Base-by-base conservation (phyloP, 2,888 invertebrate genomes). In the Xanthostigma xanthostigma region DNA sequence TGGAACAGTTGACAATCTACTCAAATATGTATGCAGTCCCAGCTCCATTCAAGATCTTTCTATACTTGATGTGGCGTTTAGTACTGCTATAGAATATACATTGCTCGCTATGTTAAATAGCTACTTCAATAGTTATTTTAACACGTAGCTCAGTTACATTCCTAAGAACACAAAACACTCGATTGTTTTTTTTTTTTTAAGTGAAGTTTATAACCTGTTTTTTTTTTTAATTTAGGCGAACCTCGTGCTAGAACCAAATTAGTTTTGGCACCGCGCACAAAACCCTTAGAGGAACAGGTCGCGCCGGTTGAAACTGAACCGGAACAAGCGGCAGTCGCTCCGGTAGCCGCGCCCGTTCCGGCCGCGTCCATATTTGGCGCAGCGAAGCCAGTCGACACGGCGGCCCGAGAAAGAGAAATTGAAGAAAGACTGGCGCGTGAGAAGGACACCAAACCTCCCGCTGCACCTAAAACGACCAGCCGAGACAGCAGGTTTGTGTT, bases 371-470 rank as follows among this genome's bases (percentile, higher is more conserved):
- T 95, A 56, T 95, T 95, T 64, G 95, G 95, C n/a, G 84, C 79
- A 35, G 95, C 95, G 13, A 91, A 87, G 64, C 95, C 95, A 0
- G 95, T 96, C 0, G 93, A 95, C 64, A 96, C 95, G 2, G 81
- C 89, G 46, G 84, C 89, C 42, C 78, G 85, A 57, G 93, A 94
- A 61, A 74, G 88, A 47, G 88, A 92, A 70, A 94, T 95, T 54
- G 95, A 95, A 63, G 88, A 90, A 62, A 80, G 89, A 55, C 70
- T 93, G 45, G 78, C 80, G 35, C 81, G 79, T 59, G 73, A 77
- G 55, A 69, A 69, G 51, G 73, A 72, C 48, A 71, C 70, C 27
- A 27, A 27, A 27, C 50, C 48, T 27, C 35, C 41, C 11, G 36
- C 9, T 34, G 44, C 10, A 11, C 27, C 27, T n/a, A 33, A 34